Conservation (phyloP, 2,888 invertebrate genomes). For the Desoria tigrina region DNA sequence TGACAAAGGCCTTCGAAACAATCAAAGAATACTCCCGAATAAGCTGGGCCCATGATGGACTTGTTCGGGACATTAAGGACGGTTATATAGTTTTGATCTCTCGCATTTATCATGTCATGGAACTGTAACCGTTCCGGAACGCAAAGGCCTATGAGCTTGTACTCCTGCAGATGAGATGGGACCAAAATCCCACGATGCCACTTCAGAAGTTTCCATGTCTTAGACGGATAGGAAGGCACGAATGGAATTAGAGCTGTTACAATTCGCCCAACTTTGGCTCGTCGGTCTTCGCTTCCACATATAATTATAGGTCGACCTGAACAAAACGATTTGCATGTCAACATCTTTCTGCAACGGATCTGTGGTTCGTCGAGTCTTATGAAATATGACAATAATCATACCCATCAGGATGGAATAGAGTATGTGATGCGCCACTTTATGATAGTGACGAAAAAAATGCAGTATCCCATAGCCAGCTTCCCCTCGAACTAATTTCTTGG, state of each 20-base stretch:
- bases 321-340: conserved; percentile 8
- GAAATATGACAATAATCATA: too few species aligned
- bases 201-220: conserved; percentile 48
- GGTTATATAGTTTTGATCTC: conserved; percentile 49
- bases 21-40: conserved; percentile 44
- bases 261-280: conserved; percentile 36
- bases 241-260: conserved; percentile 47
- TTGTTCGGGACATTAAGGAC: conserved; percentile 45
- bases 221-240: conserved; percentile 39
- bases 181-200: conserved; percentile 56
- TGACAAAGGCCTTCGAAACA: conserved; percentile 38
- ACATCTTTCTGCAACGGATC: conserved; percentile 42
- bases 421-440: conserved; percentile 53
- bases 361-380: conserved; percentile 30
- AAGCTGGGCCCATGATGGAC: conserved; percentile 48
- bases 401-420: conserved; percentile 54
- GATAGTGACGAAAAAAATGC: conserved; percentile 53
- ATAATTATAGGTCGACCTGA: conserved; percentile 50
- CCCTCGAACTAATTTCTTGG: conserved; percentile 36
- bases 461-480: conserved; percentile 50
- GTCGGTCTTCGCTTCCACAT: conserved; percentile 42
- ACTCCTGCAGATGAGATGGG: conserved; percentile 53
- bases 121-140: conserved; percentile 55
- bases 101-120: conserved; percentile 55
- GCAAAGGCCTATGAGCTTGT: conserved; percentile 55